Evolutionary conservation across 2,113 vertebrate species (phyloP).

Genomic region (Okapia johnstoni): DNA sequence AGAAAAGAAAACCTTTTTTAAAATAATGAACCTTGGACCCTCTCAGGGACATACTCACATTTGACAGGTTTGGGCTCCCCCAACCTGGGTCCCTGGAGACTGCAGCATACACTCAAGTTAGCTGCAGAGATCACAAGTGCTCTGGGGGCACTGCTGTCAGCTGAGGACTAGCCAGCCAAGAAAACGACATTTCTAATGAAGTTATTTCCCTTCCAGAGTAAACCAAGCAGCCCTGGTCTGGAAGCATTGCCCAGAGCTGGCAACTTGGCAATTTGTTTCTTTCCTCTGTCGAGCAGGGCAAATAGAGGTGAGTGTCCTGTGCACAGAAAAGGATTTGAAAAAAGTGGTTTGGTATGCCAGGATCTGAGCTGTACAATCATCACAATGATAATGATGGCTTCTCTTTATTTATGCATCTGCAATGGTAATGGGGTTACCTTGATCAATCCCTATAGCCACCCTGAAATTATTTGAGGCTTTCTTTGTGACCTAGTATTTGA

Average conservation of each 20-base stretch:
- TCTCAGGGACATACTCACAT: neutral
- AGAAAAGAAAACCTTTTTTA: neutral
- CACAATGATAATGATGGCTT: neutral
- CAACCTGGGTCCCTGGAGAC: neutral
- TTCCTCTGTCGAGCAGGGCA: neutral
- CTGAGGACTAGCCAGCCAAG: neutral
- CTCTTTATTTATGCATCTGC: neutral
- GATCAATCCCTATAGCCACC: neutral
- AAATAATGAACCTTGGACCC: neutral
- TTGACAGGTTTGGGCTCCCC: neutral
- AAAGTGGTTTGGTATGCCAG: neutral
- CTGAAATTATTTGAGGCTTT: neutral
- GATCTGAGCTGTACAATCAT: neutral
- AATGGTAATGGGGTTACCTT: neutral
- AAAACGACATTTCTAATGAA: slow-evolving; percentile 37
- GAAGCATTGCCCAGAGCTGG: neutral
- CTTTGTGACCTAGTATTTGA: neutral
- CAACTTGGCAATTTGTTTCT: neutral
- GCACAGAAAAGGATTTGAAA: neutral
- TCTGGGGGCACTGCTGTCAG: neutral
- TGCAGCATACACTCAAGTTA: neutral
- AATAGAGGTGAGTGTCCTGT: neutral
- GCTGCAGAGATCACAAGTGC: neutral
- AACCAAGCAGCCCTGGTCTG: neutral
- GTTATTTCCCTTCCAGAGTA: slow-evolving; percentile 6